Base-by-base conservation (phyloP, 2,888 invertebrate genomes). In the Julus scanicus region DNA sequence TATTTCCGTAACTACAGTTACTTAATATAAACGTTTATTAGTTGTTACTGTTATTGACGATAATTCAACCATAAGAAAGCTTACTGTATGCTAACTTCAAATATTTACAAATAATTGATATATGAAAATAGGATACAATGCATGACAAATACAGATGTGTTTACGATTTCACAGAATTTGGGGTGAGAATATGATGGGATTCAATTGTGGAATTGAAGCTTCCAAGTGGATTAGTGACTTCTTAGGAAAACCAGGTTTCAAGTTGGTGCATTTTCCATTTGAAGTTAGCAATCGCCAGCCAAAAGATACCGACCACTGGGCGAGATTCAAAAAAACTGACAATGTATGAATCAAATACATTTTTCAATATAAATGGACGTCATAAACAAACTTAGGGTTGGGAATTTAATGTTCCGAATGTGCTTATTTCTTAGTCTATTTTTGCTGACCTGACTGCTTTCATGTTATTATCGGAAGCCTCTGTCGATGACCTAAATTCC, bases 391-490 rank as follows among this genome's bases (percentile, higher is more conserved):
- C 20, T 80, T 20, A 1, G 15, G 80, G 20, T 13, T 85, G 2
- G 11, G 29, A 85, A 9, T 85, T 20, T 6, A n/a, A 9, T 20
- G 2, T n/a, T 40, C 85, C 17, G 29, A 37, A 85, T 39, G n/a
- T 85, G 29, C 13, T 85, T 85, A 17, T n/a, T n/a, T 83, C 40
- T 85, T 37, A 88, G 88, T 37, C 88, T 9, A 48, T 88, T 0
- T 93, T 94, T 49, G 94, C 95, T 13, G 96, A 96, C 91, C 94
- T 94, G 88, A 94, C 95, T 5, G 93, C 95, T 39, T 96, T 94
- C 91, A 94, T 95, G 92, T 91, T 96, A 44, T 94, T 96, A 90
- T 95, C 95, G 90, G 93, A 94, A 88, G 93, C 94, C 0, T 96
- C 96, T 0, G 92, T 96, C 0, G 93, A 93, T 0, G 95, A 96